Percentiles rank a stretch among this genome's conserved stretches.
These are phyloP conservation scores for Rotaria sp. DNA, from an alignment of 2,888 invertebrate species.

Conservation along the genomic window DNA sequence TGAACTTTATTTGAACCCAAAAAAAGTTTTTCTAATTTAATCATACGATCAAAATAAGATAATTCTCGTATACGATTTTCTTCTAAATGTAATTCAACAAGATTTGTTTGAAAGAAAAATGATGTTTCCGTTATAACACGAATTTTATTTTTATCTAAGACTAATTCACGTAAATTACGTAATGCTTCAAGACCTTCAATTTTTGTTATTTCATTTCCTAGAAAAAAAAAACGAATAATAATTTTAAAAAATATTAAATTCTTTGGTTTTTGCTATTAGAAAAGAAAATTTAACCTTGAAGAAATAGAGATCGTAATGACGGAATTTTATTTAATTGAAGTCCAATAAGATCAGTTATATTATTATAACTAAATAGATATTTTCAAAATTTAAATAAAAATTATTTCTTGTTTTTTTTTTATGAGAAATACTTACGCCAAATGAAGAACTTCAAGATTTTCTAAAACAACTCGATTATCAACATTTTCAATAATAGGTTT, in stretches of 20 bases:
- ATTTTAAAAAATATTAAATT: background rate
- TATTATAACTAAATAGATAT: constrained; percentile 50
- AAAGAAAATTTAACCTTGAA: constrained; percentile 47
- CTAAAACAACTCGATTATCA: constrained; percentile 44
- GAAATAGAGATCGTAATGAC: constrained; percentile 53
- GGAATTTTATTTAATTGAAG: constrained; percentile 51
- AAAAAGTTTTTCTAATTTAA: constrained; percentile 53
- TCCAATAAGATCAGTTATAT: constrained; percentile 51
- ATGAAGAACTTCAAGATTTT: constrained; percentile 54
- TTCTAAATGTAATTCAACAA: constrained; percentile 55
- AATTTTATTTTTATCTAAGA: constrained; percentile 55
- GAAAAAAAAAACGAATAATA: constrained; percentile 28
- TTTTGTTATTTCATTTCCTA: constrained; percentile 54
- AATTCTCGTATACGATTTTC: constrained; percentile 53
- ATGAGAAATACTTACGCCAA: constrained; percentile 44
- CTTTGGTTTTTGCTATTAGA: background rate
- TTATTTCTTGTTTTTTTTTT: too few relatives aligned
- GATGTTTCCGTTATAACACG: constrained; percentile 49
- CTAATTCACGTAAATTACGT: constrained; percentile 52
- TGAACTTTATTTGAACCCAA: constrained; percentile 54
- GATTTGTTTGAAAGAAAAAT: constrained; percentile 52
- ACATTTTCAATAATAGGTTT: background rate
- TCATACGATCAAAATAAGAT: constrained; percentile 47
- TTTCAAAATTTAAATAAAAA: background rate
- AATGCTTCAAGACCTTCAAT: constrained; percentile 53